Conservation (phyloP, 2,888 invertebrate species). For the Drosophila maculinotata region DNA sequence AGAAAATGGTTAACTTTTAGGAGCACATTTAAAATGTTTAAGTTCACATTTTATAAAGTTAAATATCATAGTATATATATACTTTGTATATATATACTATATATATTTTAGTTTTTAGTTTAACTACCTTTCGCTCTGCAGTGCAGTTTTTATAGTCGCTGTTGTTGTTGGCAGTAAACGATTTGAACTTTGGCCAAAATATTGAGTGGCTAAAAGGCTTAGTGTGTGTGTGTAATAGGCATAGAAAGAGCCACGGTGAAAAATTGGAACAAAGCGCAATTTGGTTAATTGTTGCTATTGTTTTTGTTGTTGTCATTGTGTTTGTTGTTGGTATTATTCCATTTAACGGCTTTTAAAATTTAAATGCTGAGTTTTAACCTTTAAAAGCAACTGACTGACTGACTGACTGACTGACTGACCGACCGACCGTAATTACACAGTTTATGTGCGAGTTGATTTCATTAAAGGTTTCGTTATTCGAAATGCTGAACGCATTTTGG, state of each 20-base stretch:
- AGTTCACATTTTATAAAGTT: too few relatives aligned
- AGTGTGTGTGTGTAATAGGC: slow-evolving; percentile 29
- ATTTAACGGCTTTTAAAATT: slow-evolving; percentile 63
- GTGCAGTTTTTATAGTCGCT: neutral
- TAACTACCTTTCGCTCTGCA: too few relatives aligned
- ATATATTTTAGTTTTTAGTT: too few relatives aligned
- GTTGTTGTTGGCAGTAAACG: slow-evolving; percentile 43
- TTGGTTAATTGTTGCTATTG: slow-evolving; percentile 56
- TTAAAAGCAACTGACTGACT: slow-evolving; percentile 64
- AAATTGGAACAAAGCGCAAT: slow-evolving; percentile 72
- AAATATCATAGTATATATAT: too few relatives aligned
- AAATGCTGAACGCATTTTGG: slow-evolving; percentile 32
- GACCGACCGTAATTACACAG: slow-evolving; percentile 48
- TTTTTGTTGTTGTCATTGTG: slow-evolving; percentile 50
- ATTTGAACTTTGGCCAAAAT: slow-evolving; percentile 61
- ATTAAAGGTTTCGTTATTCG: slow-evolving; percentile 54
- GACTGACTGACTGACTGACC: slow-evolving; percentile 36
- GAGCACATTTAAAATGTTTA: too few relatives aligned
- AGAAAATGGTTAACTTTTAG: too few relatives aligned
- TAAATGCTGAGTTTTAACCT: slow-evolving; percentile 75
- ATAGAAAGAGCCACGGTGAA: slow-evolving; percentile 37
- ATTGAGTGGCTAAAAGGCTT: slow-evolving; percentile 34
- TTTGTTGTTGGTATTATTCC: slow-evolving; percentile 37
- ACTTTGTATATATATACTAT: too few relatives aligned
- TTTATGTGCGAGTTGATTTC: slow-evolving; percentile 48